phyloP scores from a whole-genome alignment of 2,888 invertebrate genomes.

The Leptinotarsa juncta region DNA sequence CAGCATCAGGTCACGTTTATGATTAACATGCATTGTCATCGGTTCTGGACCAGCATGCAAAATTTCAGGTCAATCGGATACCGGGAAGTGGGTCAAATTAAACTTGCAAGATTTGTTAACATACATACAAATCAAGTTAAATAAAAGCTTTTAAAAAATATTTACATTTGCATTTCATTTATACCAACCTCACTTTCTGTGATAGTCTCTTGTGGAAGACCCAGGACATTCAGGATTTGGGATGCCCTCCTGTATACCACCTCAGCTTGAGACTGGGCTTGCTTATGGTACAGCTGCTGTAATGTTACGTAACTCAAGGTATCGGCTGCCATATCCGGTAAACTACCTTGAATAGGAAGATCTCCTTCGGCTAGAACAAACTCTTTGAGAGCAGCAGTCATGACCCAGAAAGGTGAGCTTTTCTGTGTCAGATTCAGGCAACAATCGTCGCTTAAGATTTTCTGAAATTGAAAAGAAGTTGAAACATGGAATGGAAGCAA shows the following conservation, averaged over 20 bases:
- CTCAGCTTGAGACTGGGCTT: slow-evolving; percentile 86
- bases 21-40: no score
- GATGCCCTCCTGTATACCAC: slow-evolving; percentile 84
- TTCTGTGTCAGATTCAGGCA: slow-evolving; percentile 83
- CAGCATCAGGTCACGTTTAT: no score
- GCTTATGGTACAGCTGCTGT: slow-evolving; percentile 87
- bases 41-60: no score
- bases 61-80: no score
- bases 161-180: neutral
- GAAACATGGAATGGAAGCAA: neutral
- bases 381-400: slow-evolving; percentile 87
- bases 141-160: no score
- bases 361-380: slow-evolving; percentile 85
- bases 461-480: slow-evolving; percentile 19
- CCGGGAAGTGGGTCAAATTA: no score
- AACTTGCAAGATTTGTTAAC: no score
- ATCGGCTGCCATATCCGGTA: slow-evolving; percentile 98
- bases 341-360: slow-evolving; percentile 85
- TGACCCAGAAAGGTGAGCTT: slow-evolving; percentile 91
- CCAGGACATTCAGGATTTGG: slow-evolving; percentile 81
- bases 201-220: slow-evolving; percentile 78
- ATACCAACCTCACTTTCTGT: slow-evolving; percentile 74
- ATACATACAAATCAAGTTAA: no score
- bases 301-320: slow-evolving; percentile 90
- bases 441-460: slow-evolving; percentile 81